phyloP scores from a whole-genome alignment of 2,113 vertebrate species.

The Colossoma macropomum region DNA sequence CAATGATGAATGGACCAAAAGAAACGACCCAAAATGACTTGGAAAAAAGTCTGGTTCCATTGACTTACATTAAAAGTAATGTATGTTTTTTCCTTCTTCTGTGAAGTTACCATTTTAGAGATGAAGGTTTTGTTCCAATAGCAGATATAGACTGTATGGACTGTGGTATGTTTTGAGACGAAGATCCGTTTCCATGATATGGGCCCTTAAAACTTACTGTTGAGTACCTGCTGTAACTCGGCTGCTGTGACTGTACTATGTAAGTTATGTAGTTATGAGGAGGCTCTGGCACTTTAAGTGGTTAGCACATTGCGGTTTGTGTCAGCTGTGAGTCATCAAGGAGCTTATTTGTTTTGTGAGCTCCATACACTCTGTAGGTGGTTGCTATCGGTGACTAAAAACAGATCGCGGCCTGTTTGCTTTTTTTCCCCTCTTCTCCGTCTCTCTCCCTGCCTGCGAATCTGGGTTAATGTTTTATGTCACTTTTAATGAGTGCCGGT shows the following conservation, averaged over 20 bases:
- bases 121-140: too few relatives aligned
- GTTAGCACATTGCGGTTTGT: background rate
- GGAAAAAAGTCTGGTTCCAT: too few relatives aligned
- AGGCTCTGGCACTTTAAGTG: conserved; percentile 15
- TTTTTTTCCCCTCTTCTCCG: background rate
- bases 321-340: conserved; percentile 11
- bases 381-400: conserved; percentile 23
- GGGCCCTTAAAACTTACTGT: too few relatives aligned
- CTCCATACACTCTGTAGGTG: conserved; percentile 7
- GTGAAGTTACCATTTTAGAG: too few relatives aligned
- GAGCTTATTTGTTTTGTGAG: conserved; percentile 9
- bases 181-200: too few relatives aligned
- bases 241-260: background rate
- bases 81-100: too few relatives aligned
- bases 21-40: too few relatives aligned
- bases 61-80: too few relatives aligned
- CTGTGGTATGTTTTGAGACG: too few relatives aligned
- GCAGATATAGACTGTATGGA: too few relatives aligned
- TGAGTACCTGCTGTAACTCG: background rate
- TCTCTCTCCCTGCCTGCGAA: background rate
- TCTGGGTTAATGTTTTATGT: conserved; percentile 44
- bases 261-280: background rate
- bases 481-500: conserved; percentile 25
- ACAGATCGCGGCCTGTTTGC: conserved; percentile 4
- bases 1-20: too few relatives aligned